Conservation (phyloP, 2,888 invertebrate genomes). For the Oligia strigilis region DNA sequence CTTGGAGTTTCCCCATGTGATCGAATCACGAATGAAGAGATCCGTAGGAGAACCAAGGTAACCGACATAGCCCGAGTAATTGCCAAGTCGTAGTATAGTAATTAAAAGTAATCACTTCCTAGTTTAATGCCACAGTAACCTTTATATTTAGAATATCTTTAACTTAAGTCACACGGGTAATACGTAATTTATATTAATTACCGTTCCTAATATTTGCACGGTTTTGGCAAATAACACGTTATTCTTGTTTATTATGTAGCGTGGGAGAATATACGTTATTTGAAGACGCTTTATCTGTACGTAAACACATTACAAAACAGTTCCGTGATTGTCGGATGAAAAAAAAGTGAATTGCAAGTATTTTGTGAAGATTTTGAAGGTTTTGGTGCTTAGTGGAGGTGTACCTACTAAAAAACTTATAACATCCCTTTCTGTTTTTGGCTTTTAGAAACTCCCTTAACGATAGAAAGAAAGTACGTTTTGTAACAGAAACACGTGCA, state of each 20-base stretch:
- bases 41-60: no score
- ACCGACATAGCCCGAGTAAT: no score
- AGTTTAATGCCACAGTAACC: slow-evolving; percentile 15
- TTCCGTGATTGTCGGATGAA: not conserved
- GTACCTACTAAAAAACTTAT: not conserved
- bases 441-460: not conserved
- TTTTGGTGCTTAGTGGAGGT: not conserved
- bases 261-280: slow-evolving; percentile 26
- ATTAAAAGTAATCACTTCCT: slow-evolving; percentile 23
- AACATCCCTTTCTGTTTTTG: no score
- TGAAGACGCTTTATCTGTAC: not conserved
- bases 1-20: no score
- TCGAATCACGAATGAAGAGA: no score
- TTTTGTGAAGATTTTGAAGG: not conserved
- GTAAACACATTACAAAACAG: not conserved
- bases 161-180: slow-evolving; percentile 1
- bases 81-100: not conserved
- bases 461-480: not conserved
- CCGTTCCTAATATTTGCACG: slow-evolving; percentile 3
- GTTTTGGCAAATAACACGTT: slow-evolving; percentile 44
- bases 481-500: not conserved
- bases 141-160: slow-evolving; percentile 8
- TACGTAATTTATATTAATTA: slow-evolving; percentile 17
- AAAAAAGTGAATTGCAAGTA: not conserved
- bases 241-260: slow-evolving; percentile 12